phyloP scores from a whole-genome alignment of 2,888 invertebrate species.

The Apocheima hispidaria region DNA sequence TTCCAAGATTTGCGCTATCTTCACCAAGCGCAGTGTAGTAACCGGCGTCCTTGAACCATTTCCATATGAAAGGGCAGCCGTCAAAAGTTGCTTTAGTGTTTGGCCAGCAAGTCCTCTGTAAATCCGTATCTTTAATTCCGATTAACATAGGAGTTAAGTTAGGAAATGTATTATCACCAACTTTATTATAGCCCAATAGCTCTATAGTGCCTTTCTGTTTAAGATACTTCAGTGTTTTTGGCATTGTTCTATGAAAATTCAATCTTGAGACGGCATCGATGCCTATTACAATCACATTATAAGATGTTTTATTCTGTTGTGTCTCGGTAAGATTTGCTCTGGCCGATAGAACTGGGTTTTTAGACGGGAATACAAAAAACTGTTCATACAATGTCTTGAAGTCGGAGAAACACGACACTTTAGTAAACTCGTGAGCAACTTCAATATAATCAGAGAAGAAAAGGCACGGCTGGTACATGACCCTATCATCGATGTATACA shows the following conservation, averaged over 20 bases:
- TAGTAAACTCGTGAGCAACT: constrained; percentile 88
- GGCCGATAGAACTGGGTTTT: constrained; percentile 58
- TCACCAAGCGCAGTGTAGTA: constrained; percentile 94
- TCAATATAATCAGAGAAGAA: constrained; percentile 75
- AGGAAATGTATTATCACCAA: constrained; percentile 97
- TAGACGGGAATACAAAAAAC: constrained; percentile 88
- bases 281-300: constrained; percentile 93
- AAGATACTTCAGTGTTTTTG: constrained; percentile 88
- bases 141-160: constrained; percentile 93
- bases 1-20: constrained; percentile 91
- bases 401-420: constrained; percentile 87
- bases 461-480: constrained; percentile 80
- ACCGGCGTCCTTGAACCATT: constrained; percentile 89
- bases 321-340: constrained; percentile 51
- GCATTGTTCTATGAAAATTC: constrained; percentile 94
- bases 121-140: constrained; percentile 89
- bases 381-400: constrained; percentile 87
- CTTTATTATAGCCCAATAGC: constrained; percentile 95
- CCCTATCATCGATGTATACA: constrained; percentile 76
- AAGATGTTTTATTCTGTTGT: constrained; percentile 56
- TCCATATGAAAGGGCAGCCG: constrained; percentile 94
- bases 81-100: constrained; percentile 88
- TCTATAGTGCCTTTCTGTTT: constrained; percentile 89
- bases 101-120: constrained; percentile 88
- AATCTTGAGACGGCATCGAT: constrained; percentile 94